These are phyloP conservation scores for Falco cherrug DNA, from an alignment of 2,797 vertebrate species.

Conservation along the genomic window DNA sequence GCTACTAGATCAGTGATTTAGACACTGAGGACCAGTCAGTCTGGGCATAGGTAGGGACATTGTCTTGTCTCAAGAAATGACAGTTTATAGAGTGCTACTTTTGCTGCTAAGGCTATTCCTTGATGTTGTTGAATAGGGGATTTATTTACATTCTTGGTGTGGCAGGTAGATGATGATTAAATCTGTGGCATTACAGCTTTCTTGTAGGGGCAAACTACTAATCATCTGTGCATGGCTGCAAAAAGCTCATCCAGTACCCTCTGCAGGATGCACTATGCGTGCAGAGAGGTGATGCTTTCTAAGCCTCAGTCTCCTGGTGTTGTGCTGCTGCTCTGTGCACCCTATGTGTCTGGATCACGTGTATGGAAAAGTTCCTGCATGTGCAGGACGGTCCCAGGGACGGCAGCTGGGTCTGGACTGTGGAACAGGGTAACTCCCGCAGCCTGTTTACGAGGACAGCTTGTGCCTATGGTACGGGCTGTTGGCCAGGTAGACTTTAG, in stretches of 20 bases:
- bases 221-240: neutral
- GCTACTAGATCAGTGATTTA: neutral
- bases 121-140: neutral
- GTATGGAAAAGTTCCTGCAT: neutral
- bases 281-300: neutral
- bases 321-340: neutral
- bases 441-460: neutral
- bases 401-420: neutral
- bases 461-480: neutral
- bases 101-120: neutral
- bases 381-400: neutral
- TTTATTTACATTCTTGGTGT: neutral
- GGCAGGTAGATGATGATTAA: neutral
- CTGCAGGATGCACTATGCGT: neutral
- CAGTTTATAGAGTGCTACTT: neutral
- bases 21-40: neutral
- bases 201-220: neutral
- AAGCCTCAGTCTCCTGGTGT: accelerated
- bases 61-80: neutral
- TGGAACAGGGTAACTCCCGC: neutral
- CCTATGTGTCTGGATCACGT: neutral
- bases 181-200: neutral
- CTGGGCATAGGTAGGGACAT: no score
- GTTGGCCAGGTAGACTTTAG: neutral
- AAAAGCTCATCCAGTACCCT: neutral